Evolutionary conservation across 2,797 vertebrate genomes (phyloP).

Genomic region (Etheostoma perlongum): DNA sequence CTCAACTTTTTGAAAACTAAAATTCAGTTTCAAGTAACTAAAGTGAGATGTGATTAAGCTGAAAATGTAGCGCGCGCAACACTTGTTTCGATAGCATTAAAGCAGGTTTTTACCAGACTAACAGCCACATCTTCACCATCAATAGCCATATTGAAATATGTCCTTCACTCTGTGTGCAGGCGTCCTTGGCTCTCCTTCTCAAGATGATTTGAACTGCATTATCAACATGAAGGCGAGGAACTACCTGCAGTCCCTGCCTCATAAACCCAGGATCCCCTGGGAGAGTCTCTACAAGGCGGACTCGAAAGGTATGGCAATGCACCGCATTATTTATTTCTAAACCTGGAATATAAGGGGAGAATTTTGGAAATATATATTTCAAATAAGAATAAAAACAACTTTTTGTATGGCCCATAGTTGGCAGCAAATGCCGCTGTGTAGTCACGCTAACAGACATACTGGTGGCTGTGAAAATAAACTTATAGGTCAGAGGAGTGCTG

Average conservation of each 20-base stretch:
- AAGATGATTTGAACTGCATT: constrained; percentile 92
- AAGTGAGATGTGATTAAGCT: not conserved
- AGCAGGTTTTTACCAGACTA: not conserved
- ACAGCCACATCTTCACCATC: not conserved
- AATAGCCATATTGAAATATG: not conserved
- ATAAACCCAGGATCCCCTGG: constrained; percentile 90
- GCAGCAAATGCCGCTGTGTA: not conserved
- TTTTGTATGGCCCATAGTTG: not conserved
- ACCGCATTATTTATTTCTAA: not conserved
- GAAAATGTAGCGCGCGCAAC: not conserved
- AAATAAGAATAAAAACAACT: not conserved
- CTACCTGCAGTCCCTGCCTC: constrained; percentile 91
- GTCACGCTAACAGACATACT: too few relatives aligned
- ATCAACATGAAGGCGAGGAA: constrained; percentile 93
- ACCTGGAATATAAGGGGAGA: not conserved
- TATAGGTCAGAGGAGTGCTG: not conserved
- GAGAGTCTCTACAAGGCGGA: constrained; percentile 88
- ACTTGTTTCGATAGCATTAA: not conserved
- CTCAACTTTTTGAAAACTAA: not conserved
- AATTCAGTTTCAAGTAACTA: not conserved
- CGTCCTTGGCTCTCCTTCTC: constrained; percentile 91
- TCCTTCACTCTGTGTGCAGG: constrained; percentile 73
- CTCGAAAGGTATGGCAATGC: constrained; percentile 83
- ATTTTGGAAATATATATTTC: not conserved
- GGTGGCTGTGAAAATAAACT: not conserved